Evolutionary conservation across 2,888 invertebrate species (phyloP).

Genomic region (Lycaena phlaeas): DNA sequence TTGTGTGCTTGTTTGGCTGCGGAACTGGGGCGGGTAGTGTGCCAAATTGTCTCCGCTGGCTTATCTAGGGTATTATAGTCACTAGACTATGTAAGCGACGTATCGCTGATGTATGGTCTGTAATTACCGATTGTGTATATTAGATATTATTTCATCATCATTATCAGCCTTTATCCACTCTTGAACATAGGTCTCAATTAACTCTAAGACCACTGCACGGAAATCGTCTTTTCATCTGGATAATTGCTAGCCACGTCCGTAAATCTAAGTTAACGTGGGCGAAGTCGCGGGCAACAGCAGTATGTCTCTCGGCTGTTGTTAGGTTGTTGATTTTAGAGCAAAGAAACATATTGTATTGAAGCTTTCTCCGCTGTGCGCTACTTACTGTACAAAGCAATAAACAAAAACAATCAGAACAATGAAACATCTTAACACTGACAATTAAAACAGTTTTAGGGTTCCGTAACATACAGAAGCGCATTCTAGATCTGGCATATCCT

Average conservation of each 20-base stretch:
- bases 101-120: conserved; percentile 42
- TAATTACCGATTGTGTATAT: conserved; percentile 32
- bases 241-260: no score
- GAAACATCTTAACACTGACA: background rate
- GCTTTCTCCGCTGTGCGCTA: conserved; percentile 3
- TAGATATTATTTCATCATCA: no score
- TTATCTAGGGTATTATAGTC: conserved; percentile 66
- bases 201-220: no score
- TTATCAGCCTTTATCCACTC: no score
- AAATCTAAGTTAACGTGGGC: no score
- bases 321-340: background rate
- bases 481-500: no score
- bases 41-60: conserved; percentile 70
- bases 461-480: no score
- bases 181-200: no score
- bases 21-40: conserved; percentile 60
- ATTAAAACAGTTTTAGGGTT: background rate
- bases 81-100: conserved; percentile 45
- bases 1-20: conserved; percentile 54
- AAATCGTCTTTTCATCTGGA: no score
- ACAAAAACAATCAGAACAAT: background rate
- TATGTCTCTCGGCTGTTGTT: no score
- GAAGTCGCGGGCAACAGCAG: no score
- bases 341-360: background rate
- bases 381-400: background rate